Base-by-base conservation (phyloP, 2,888 invertebrate species). In the Adelphocoris suturalis region DNA sequence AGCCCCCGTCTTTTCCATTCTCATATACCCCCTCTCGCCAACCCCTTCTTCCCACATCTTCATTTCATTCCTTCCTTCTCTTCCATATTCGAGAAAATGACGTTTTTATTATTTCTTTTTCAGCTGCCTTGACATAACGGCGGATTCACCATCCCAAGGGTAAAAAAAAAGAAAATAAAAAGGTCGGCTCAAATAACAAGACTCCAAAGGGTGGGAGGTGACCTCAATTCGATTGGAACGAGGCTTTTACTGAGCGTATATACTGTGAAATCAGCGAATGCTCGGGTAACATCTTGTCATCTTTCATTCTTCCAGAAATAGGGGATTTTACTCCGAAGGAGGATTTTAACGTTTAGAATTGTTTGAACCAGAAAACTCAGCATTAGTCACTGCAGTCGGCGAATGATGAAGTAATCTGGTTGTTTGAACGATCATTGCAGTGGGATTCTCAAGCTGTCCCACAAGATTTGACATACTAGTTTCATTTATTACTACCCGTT, bases 1-100 rank as follows among this genome's bases (percentile, higher is more conserved):
- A 9, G 23, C 27, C 46, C 28, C 46, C 46, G 23, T n/a, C 76
- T 27, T 19, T 16, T 9, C 27, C 3, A 37, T 16, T 46, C 80
- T 11, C 28, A 16, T 11, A 16, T 78, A 37, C 28, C 80, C 14
- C 19, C 46, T 12, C 28, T 5, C n/a, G 7, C 11, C 46, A 37
- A 13, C 16, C 46, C 37, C 7, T 11, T 37, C 37, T 48, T 13
- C 16, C 80, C 1, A 11, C 78, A 14, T n/a, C 14, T 46, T 78
- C 78, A 13, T 27, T 16, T 46, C 78, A 13, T 78, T 12, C 19
- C 61, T n/a, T 19, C n/a, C n/a, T 68, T 13, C 68, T 23, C 68
- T 68, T 68, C 68, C 68, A 23, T 68, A 68, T 19, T 68, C 27
- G 68, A 68, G 68, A 68, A 68, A 68, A 68, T 68, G 68, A 68